Percentiles rank a stretch among this genome's conserved stretches.
phyloP scores from a whole-genome alignment of 2,888 invertebrate species.

The Erebia aethiops region DNA sequence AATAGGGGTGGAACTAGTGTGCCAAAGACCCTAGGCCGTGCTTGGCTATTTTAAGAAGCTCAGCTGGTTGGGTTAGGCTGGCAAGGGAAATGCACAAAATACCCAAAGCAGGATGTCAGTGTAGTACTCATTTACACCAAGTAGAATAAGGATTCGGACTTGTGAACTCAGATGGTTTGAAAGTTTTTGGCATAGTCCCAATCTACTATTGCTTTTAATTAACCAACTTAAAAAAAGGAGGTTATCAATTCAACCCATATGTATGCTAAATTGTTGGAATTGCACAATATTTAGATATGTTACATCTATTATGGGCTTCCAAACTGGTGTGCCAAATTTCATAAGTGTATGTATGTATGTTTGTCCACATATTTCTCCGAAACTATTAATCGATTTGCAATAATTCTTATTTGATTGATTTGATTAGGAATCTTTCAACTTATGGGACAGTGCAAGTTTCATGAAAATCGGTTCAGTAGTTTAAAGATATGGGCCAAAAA shows the following conservation, averaged over 20 bases:
- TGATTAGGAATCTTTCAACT: conserved; percentile 4
- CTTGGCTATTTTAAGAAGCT: conserved; percentile 4
- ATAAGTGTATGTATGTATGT: neutral
- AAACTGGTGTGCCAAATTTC: neutral
- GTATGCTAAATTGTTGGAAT: neutral
- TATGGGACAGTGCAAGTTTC: conserved; percentile 4
- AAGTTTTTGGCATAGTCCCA: neutral
- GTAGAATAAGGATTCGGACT: conserved; percentile 5
- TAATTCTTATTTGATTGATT: conserved; percentile 3
- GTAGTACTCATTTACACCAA: neutral
- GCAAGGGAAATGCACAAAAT: conserved; percentile 1
- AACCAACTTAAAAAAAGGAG: too few relatives aligned
- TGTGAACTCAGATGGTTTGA: conserved; percentile 4
- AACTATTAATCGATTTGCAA: neutral
- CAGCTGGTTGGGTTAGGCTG: neutral
- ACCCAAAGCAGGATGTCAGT: conserved; percentile 2
- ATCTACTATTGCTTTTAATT: too few relatives aligned
- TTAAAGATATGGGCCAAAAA: conserved; percentile 1
- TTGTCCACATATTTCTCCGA: neutral
- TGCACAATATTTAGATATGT: neutral
- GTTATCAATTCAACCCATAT: too few relatives aligned
- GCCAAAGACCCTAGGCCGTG: neutral
- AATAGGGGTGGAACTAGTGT: neutral
- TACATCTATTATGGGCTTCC: neutral
- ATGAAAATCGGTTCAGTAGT: conserved; percentile 3